Conservation (phyloP, 2,113 vertebrate species). For the Phoenicopterus ruber region DNA sequence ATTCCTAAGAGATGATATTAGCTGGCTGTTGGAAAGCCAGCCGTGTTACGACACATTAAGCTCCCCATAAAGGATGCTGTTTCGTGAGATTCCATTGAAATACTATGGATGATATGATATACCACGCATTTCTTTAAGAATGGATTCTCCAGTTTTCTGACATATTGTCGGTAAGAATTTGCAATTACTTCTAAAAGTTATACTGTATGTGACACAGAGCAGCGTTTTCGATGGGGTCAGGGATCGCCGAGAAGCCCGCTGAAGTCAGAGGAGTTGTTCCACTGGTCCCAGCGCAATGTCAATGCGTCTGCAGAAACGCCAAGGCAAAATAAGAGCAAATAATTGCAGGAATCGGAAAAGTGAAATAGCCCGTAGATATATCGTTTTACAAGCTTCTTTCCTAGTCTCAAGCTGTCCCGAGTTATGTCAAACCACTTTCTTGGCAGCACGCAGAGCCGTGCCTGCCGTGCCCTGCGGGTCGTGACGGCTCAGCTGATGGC, state of each 20-base stretch:
- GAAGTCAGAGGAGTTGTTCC: neutral
- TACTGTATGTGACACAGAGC: rapidly evolving
- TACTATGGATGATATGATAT: neutral
- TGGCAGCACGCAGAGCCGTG: neutral
- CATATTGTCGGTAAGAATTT: neutral
- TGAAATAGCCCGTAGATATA: neutral
- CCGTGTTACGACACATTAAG: neutral
- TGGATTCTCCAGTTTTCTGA: neutral
- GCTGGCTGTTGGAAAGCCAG: neutral
- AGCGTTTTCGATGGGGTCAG: neutral
- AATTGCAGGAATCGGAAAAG: neutral
- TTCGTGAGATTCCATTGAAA: neutral
- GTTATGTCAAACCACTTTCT: neutral
- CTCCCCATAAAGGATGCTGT: neutral
- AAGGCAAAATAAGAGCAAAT: neutral
- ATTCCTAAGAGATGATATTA: conserved; percentile 54
- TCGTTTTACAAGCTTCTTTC: neutral
- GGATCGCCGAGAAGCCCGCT: neutral
- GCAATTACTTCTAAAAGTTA: neutral
- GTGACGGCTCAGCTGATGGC: neutral
- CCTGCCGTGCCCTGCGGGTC: neutral
- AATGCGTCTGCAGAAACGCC: neutral
- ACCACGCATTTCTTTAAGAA: neutral
- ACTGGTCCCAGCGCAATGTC: neutral
- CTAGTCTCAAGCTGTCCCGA: neutral